Evolutionary conservation across 1,140 invertebrate species (phyloP).

Genomic region (Nasonia longicornis): DNA sequence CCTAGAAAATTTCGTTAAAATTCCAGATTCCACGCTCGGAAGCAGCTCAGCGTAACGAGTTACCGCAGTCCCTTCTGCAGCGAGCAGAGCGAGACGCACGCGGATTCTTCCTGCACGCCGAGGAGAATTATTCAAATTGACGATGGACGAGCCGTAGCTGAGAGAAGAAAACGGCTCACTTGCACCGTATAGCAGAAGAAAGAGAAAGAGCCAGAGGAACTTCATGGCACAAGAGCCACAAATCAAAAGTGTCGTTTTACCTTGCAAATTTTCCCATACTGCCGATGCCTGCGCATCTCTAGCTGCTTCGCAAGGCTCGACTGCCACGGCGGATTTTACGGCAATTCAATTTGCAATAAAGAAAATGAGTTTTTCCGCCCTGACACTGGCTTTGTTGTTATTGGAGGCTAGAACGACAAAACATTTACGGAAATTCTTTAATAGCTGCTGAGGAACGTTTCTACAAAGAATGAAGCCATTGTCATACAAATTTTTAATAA

Average conservation of each 20-base stretch:
- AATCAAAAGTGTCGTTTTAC: slow-evolving; percentile 44
- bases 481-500: no score
- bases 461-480: no score
- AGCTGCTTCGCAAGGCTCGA: not conserved
- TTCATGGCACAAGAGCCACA: slow-evolving; percentile 14
- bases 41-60: slow-evolving; percentile 37
- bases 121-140: slow-evolving; percentile 65
- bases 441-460: no score
- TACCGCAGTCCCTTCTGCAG: slow-evolving; percentile 1
- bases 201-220: not conserved
- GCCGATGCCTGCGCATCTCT: not conserved
- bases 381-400: not conserved
- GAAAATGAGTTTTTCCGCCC: not conserved
- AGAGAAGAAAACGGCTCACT: slow-evolving; percentile 40
- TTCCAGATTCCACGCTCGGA: slow-evolving; percentile 43
- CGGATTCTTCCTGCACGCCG: slow-evolving; percentile 38
- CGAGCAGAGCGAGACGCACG: slow-evolving; percentile 23
- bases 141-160: slow-evolving; percentile 47
- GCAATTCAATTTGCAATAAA: slow-evolving; percentile 42
- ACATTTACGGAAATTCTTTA: no score
- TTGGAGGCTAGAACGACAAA: no score
- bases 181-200: not conserved
- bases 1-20: slow-evolving; percentile 38
- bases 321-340: slow-evolving; percentile 21
- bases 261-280: slow-evolving; percentile 22